Evolutionary conservation across 1,140 invertebrate genomes (phyloP).

Genomic region (Carcinoscorpius rotundicauda): DNA sequence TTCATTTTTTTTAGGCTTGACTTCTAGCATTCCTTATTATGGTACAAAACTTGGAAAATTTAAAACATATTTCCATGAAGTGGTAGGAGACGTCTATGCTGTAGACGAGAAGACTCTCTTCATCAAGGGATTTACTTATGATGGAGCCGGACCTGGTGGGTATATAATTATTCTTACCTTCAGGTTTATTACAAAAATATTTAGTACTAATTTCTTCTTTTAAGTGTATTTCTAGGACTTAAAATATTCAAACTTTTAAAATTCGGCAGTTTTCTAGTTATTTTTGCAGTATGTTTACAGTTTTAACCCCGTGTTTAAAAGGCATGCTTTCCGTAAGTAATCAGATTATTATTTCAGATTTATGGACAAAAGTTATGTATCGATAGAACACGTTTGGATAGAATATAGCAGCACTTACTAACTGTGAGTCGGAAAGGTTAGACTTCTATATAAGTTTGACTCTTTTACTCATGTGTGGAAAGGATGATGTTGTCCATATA

Average conservation of each 20-base stretch:
- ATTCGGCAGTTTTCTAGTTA: background rate
- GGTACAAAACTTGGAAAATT: constrained; percentile 55
- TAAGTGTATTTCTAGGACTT: background rate
- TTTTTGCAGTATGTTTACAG: too few relatives aligned
- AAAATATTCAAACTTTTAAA: background rate
- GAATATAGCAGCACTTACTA: too few relatives aligned
- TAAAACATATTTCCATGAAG: constrained; percentile 43
- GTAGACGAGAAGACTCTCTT: constrained; percentile 77
- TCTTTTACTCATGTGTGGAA: too few relatives aligned
- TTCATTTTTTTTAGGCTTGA: background rate
- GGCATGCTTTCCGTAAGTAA: too few relatives aligned
- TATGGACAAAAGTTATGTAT: too few relatives aligned
- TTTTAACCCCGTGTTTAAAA: too few relatives aligned
- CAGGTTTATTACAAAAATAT: constrained; percentile 1
- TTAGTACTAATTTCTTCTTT: background rate
- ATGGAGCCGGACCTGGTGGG: constrained; percentile 57
- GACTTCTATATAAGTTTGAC: too few relatives aligned
- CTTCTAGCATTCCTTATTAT: constrained; percentile 38
- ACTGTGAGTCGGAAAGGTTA: too few relatives aligned
- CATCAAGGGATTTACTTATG: constrained; percentile 72
- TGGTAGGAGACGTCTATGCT: constrained; percentile 63
- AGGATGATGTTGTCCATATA: too few relatives aligned
- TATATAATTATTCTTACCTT: background rate
- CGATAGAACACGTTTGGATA: too few relatives aligned
- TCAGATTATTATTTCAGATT: too few relatives aligned